phyloP scores from a whole-genome alignment of 2,888 invertebrate genomes.

The Prosopocoilus inquinatus region DNA sequence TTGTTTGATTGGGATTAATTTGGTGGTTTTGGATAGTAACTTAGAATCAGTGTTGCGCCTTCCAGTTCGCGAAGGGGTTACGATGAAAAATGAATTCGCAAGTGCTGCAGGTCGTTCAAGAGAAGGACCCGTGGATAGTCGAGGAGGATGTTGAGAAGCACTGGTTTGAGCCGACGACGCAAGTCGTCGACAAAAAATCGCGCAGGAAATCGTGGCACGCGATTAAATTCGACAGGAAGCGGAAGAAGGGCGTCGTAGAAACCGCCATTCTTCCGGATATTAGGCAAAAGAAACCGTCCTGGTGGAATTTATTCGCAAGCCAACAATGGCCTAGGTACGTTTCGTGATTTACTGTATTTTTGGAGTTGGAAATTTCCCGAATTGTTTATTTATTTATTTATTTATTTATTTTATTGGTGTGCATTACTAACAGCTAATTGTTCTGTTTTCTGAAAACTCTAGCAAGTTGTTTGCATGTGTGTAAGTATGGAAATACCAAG shows the following conservation, averaged over 20 bases:
- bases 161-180: conserved; percentile 41
- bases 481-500: too few relatives aligned
- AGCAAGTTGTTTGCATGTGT: too few relatives aligned
- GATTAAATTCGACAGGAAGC: conserved; percentile 49
- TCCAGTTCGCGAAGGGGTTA: not conserved
- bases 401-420: too few relatives aligned
- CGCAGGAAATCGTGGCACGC: conserved; percentile 51
- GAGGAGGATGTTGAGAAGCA: conserved; percentile 39
- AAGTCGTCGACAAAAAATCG: conserved; percentile 47
- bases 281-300: conserved; percentile 58
- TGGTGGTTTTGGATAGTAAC: too few relatives aligned
- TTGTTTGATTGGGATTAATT: too few relatives aligned
- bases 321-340: conserved; percentile 70
- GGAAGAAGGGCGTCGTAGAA: conserved; percentile 46
- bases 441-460: too few relatives aligned
- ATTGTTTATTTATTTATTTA: too few relatives aligned
- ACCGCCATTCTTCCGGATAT: conserved; percentile 34
- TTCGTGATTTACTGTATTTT: not conserved
- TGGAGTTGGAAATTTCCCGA: too few relatives aligned
- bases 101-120: conserved; percentile 45
- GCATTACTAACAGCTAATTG: too few relatives aligned
- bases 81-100: conserved; percentile 41
- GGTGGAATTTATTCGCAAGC: conserved; percentile 87
- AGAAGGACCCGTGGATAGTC: conserved; percentile 47
- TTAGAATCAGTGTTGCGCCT: not conserved